Evolutionary conservation across 2,888 invertebrate genomes (phyloP).

Genomic region (Mythimna vitellina): DNA sequence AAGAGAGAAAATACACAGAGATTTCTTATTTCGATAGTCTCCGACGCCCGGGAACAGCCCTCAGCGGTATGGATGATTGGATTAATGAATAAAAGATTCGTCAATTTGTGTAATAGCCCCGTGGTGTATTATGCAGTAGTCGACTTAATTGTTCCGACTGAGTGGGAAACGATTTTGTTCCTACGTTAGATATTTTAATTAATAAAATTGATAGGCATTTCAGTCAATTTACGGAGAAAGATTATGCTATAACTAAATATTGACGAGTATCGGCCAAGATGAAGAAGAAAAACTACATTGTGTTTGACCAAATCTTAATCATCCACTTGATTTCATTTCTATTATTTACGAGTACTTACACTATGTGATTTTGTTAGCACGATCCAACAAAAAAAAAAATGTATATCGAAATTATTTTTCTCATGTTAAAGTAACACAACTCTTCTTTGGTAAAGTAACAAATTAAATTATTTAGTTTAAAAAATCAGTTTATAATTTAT

Average conservation of each 20-base stretch:
- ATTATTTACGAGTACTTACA: background rate
- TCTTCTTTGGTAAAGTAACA: background rate
- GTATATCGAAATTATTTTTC: no score
- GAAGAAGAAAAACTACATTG: background rate
- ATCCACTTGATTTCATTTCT: background rate
- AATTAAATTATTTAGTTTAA: background rate
- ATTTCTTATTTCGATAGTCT: conserved; percentile 80
- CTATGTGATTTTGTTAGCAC: no score
- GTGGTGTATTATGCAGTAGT: conserved; percentile 84
- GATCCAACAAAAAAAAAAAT: no score
- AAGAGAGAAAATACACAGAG: conserved; percentile 64
- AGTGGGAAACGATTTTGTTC: conserved; percentile 55
- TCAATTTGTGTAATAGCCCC: conserved; percentile 87
- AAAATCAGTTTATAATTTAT: conserved; percentile 19
- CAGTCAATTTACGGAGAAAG: background rate
- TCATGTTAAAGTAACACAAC: no score
- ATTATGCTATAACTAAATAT: background rate
- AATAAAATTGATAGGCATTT: conserved; percentile 36
- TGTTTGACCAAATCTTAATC: background rate
- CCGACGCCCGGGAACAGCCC: conserved; percentile 86
- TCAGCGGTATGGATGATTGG: conserved; percentile 86
- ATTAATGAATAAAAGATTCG: conserved; percentile 88
- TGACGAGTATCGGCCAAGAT: background rate
- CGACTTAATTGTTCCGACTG: conserved; percentile 77
- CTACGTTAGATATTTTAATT: conserved; percentile 57